Evolutionary conservation across 2,888 invertebrate genomes (phyloP).

Genomic region (Rapana venosa): DNA sequence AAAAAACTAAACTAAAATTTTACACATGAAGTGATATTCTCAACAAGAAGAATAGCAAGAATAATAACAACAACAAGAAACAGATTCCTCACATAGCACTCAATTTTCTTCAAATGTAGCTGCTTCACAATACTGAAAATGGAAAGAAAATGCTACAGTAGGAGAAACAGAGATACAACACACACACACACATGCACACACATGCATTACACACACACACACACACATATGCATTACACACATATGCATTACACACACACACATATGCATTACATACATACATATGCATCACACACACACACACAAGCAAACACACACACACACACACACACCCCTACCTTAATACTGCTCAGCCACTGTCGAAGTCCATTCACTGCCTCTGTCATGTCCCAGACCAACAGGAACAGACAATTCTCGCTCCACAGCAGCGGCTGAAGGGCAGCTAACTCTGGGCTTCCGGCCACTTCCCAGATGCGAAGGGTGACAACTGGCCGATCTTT

Average conservation of each 20-base stretch:
- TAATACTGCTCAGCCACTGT: slow-evolving; percentile 67
- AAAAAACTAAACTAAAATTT: neutral
- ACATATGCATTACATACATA: neutral
- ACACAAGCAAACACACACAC: neutral
- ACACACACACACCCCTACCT: slow-evolving; percentile 55
- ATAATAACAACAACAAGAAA: too few relatives aligned
- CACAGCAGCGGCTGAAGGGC: slow-evolving; percentile 68
- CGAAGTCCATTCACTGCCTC: slow-evolving; percentile 60
- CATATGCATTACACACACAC: neutral
- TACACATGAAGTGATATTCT: neutral
- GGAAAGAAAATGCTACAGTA: too few relatives aligned
- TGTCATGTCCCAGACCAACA: slow-evolving; percentile 69
- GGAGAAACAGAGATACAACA: neutral
- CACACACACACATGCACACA: neutral
- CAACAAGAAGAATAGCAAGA: too few relatives aligned
- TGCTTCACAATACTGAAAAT: too few relatives aligned
- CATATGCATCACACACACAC: slow-evolving; percentile 18
- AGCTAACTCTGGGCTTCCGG: slow-evolving; percentile 62
- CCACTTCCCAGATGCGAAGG: slow-evolving; percentile 70
- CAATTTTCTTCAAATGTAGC: too few relatives aligned
- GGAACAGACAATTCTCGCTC: slow-evolving; percentile 65
- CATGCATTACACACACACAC: neutral
- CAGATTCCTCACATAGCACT: too few relatives aligned
- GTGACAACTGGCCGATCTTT: slow-evolving; percentile 48
- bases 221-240: neutral